Base-by-base conservation (phyloP, 2,113 vertebrate species). In the Zingel zingel region DNA sequence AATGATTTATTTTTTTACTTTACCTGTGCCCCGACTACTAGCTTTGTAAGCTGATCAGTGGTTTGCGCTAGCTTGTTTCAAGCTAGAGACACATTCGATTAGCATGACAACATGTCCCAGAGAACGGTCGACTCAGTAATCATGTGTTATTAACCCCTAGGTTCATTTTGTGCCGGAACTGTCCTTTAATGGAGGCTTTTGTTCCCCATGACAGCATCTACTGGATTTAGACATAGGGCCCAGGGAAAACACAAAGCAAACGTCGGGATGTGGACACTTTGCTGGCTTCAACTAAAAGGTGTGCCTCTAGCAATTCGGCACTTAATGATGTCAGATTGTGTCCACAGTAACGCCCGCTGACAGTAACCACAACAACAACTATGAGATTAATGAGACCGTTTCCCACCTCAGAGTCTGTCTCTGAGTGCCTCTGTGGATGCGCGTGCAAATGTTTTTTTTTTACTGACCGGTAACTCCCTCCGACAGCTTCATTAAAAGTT, bases 401-500 rank as follows among this genome's bases (percentile, higher is more conserved):
- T 72, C 65, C 48, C 66, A 56, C 65, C 73, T 70, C 68, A 0
- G 19, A 54, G 48, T 19, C n/a, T 15, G 15, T 54, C 53, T 68
- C 25, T 0, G 3, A 48, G 82, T 14, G 19, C 30, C 18, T 79
- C 48, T 50, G 74, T 45, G 39, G 53, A 72, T 39, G 71, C 36
- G 63, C 10, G 23, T 16, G 43, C n/a, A 27, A 47, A 73, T 33
- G 76, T n/a, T 57, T 39, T 74, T n/a, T 48, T 39, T 39, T 39
- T 39, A 33, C 59, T 74, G 85, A 71, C 58, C 65, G 23, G 77
- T 81, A 65, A 88, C 73, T 91, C 81, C 58, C 16, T 25, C 57
- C 11, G 57, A 57, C 89, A 67, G 79, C 81, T 85, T 91, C 88
- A 90, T 92, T 91, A 90, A 83, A 88, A 84, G 77, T 80, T 56